Evolutionary conservation across 1,140 invertebrate species (phyloP), one percentile per base, ranked within the genome.

Genomic region (Parapsyche elsis): DNA sequence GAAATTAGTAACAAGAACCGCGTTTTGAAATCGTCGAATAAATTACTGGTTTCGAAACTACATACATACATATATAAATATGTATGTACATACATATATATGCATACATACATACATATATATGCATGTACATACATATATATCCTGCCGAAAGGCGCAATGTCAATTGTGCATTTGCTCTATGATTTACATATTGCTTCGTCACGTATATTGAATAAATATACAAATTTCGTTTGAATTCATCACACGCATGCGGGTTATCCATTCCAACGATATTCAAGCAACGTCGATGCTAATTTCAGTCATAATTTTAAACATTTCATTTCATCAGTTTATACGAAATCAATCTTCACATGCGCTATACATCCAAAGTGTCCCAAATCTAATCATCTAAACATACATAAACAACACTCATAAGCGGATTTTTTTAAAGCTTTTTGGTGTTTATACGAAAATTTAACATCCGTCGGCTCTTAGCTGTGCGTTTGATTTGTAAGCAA

Each of bases 101-200:
- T n/a, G n/a, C n/a, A n/a, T n/a, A n/a, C n/a, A n/a, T n/a, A n/a
- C n/a, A n/a, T n/a, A n/a, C n/a, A n/a, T n/a, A n/a, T n/a, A n/a
- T n/a, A n/a, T n/a, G n/a, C n/a, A n/a, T n/a, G n/a, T n/a, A n/a
- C 7, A 38, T 38, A 38, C 7, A 38, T 4, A 38, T 38, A 38
- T 38, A 38, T 38, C 30, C 30, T 38, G 30, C 30, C 30, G 30
- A 38, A 38, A 38, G 30, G 57, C 21, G 16, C 21, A 19, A 19
- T n/a, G 7, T 61, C 16, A n/a, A 19, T 61, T 21, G 57, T 61
- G 57, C 21, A 19, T 53, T 14, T 53, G 2, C 49, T 14, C 16
- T 53, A 53, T 53, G 49, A 61, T 61, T 61, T 61, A 21, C 57
- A 61, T 61, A 61, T 21, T 1, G 57, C 57, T 19, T 61, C 57